Conservation (phyloP, 2,888 invertebrate species). For the Aplocera efformata region DNA sequence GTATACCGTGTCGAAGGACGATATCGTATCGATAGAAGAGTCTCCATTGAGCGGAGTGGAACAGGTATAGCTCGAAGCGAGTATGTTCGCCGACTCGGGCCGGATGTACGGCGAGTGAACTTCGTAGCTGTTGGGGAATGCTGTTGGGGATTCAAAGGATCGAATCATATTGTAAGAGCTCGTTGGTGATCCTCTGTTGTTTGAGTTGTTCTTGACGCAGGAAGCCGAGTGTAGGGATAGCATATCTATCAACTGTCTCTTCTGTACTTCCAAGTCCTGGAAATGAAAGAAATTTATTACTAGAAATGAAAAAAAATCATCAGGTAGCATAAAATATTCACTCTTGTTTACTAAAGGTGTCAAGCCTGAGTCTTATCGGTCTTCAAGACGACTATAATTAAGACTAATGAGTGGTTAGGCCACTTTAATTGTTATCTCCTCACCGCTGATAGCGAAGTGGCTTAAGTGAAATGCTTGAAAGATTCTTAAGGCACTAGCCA, state of each 20-base stretch:
- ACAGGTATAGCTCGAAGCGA: slow-evolving; percentile 74
- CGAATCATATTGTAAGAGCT: slow-evolving; percentile 67
- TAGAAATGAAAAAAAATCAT: no score
- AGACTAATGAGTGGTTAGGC: slow-evolving; percentile 34
- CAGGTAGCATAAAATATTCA: neutral
- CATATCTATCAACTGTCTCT: slow-evolving; percentile 89
- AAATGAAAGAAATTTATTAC: slow-evolving; percentile 31
- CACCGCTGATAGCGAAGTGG: slow-evolving; percentile 32
- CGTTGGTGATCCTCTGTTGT: slow-evolving; percentile 63
- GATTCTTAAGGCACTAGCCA: slow-evolving; percentile 7
- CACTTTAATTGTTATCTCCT: slow-evolving; percentile 36
- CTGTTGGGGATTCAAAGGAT: slow-evolving; percentile 66
- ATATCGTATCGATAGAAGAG: slow-evolving; percentile 63
- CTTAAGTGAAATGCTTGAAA: slow-evolving; percentile 23
- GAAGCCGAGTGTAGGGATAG: slow-evolving; percentile 86
- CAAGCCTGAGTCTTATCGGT: slow-evolving; percentile 29
- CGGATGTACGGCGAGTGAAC: slow-evolving; percentile 73
- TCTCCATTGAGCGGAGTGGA: slow-evolving; percentile 62
- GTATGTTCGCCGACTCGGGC: slow-evolving; percentile 75
- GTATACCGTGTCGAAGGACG: slow-evolving; percentile 63
- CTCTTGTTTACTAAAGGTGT: slow-evolving; percentile 9
- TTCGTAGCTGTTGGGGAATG: slow-evolving; percentile 70
- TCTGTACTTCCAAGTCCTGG: slow-evolving; percentile 89
- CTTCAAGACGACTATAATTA: slow-evolving; percentile 28
- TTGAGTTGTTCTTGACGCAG: slow-evolving; percentile 81